A percentile compares a stretch with the other conserved stretches of the same genome.
Conservation (phyloP, 2,113 vertebrate genomes). For the Brachyhypopomus gauderio region DNA sequence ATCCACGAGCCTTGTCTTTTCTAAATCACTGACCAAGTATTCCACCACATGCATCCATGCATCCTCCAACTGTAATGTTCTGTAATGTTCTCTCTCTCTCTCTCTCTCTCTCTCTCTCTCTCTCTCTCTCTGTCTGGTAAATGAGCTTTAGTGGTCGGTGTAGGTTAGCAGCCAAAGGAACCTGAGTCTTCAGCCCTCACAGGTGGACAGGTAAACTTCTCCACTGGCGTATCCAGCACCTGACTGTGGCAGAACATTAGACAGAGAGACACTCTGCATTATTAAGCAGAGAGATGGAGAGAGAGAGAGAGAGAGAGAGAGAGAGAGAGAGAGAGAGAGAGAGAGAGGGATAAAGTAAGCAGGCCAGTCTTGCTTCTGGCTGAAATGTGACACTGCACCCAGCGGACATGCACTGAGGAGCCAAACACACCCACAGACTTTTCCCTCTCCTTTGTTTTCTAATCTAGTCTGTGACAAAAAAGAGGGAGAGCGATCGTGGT, state of each 20-base stretch:
- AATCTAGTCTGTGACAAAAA: constrained; percentile 47
- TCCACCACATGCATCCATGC: constrained; percentile 24
- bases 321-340: constrained; percentile 31
- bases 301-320: constrained; percentile 26
- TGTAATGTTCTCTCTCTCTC: constrained; percentile 61
- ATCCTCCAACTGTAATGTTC: constrained; percentile 53
- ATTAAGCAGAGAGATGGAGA: constrained; percentile 65
- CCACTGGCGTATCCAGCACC: constrained; percentile 67
- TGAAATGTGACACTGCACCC: constrained; percentile 44
- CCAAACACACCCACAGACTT: constrained; percentile 45
- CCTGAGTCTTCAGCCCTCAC: constrained; percentile 67
- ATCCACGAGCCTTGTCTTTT: constrained; percentile 57
- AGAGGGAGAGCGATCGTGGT: constrained; percentile 54
- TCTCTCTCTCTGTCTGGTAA: constrained; percentile 47
- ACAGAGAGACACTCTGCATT: constrained; percentile 71
- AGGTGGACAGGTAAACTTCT: constrained; percentile 67
- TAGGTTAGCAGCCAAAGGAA: constrained; percentile 65
- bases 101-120: constrained; percentile 60
- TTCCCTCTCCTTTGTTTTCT: constrained; percentile 55
- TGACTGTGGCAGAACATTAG: constrained; percentile 66
- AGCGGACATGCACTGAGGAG: constrained; percentile 26
- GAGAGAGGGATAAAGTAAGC: constrained; percentile 55
- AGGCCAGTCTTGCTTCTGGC: constrained; percentile 43
- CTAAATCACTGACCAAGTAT: constrained; percentile 38
- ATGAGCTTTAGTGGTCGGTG: constrained; percentile 42